Evolutionary conservation across 2,113 vertebrate species (phyloP).

Genomic region (Alligator sinensis): DNA sequence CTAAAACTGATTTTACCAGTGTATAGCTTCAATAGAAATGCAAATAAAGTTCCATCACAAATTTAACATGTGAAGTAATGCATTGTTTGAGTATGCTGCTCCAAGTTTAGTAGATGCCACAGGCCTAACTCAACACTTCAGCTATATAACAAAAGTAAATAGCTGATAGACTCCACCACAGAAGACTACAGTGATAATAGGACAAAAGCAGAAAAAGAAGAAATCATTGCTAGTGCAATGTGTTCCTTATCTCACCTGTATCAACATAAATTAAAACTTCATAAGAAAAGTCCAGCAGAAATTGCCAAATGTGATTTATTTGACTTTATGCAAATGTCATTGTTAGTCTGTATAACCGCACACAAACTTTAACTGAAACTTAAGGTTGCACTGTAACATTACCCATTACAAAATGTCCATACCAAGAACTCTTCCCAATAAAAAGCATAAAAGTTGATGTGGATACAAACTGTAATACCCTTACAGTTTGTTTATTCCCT

Average conservation of each 20-base stretch:
- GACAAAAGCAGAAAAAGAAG: background rate
- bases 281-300: background rate
- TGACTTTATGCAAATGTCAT: background rate
- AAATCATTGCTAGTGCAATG: background rate
- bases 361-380: background rate
- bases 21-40: slow-evolving; percentile 10
- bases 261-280: background rate
- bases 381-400: background rate
- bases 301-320: background rate
- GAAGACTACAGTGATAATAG: background rate
- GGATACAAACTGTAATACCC: background rate
- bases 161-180: background rate
- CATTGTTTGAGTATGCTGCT: background rate
- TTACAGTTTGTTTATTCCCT: background rate
- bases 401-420: background rate
- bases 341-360: background rate
- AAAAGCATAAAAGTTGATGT: background rate
- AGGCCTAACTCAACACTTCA: background rate
- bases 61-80: background rate
- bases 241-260: background rate
- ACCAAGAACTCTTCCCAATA: background rate
- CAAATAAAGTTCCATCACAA: slow-evolving; percentile 25
- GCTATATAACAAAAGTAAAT: background rate
- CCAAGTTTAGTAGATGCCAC: background rate
- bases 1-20: slow-evolving; percentile 47